phyloP scores from a whole-genome alignment of 2,113 vertebrate genomes.

The Limnothrissa miodon region DNA sequence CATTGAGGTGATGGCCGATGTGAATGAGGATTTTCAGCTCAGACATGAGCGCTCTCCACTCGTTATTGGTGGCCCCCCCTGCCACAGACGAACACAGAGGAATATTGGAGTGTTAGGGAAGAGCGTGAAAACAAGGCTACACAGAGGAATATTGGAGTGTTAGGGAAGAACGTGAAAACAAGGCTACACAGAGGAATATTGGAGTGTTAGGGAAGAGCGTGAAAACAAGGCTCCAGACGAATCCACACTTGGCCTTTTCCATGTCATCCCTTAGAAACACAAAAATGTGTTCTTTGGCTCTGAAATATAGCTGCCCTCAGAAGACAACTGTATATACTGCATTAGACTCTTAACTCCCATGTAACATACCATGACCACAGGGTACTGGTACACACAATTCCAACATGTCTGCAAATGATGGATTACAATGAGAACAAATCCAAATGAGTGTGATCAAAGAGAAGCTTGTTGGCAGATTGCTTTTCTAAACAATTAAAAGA shows the following conservation, averaged over 20 bases:
- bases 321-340: not conserved
- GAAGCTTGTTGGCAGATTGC: not conserved
- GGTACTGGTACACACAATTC: not conserved
- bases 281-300: slow-evolving; percentile 16
- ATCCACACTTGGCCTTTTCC: slow-evolving; percentile 8
- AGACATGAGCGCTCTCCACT: slow-evolving; percentile 91
- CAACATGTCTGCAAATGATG: not conserved
- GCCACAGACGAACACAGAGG: slow-evolving; percentile 48
- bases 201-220: not conserved
- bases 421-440: not conserved
- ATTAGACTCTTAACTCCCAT: not conserved
- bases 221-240: not conserved
- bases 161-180: not conserved
- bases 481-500: not conserved
- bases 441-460: not conserved
- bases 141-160: not conserved
- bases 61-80: slow-evolving; percentile 90
- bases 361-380: not conserved
- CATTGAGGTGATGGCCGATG: slow-evolving; percentile 91
- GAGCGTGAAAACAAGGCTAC: not conserved
- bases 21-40: slow-evolving; percentile 95
- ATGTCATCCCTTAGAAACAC: not conserved
- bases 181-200: not conserved
- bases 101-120: not conserved
- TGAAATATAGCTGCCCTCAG: not conserved